Percentiles rank a stretch among this genome's conserved stretches.
These are phyloP conservation scores for Danio kyathit DNA, from an alignment of 2,797 vertebrate genomes.

Conservation along the genomic window DNA sequence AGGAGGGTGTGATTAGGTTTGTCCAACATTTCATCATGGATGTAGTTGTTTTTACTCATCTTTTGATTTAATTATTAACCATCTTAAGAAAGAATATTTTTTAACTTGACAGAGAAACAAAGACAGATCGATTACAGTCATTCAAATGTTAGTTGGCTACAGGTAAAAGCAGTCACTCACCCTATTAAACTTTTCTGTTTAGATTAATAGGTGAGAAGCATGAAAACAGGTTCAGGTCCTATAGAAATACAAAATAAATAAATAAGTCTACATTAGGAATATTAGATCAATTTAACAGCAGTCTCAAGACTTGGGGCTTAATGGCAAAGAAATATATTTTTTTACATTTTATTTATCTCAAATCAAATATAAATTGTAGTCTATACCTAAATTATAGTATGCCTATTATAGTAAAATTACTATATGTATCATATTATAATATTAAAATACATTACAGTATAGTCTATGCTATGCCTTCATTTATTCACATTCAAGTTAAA, in stretches of 20 bases:
- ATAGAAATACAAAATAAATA: neutral
- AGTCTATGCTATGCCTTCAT: too few relatives aligned
- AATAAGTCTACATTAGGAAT: neutral
- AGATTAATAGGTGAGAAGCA: neutral
- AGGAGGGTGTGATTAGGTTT: neutral
- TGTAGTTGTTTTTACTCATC: neutral
- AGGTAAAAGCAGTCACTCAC: neutral
- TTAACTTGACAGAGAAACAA: conserved; percentile 15
- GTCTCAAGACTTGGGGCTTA: neutral
- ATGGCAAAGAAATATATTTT: neutral
- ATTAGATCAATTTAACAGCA: neutral
- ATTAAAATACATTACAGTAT: too few relatives aligned
- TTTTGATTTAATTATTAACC: neutral
- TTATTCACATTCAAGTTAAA: too few relatives aligned
- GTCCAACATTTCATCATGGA: neutral
- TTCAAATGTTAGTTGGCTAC: neutral
- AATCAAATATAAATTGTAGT: too few relatives aligned
- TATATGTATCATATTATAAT: too few relatives aligned
- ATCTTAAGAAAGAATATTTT: neutral
- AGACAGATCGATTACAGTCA: neutral
- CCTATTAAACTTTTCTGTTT: neutral
- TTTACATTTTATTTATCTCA: neutral
- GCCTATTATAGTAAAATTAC: too few relatives aligned
- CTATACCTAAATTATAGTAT: too few relatives aligned
- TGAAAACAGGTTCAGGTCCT: conserved; percentile 2